Conservation (phyloP, 2,797 vertebrate species). For the Labeo calbasu region DNA sequence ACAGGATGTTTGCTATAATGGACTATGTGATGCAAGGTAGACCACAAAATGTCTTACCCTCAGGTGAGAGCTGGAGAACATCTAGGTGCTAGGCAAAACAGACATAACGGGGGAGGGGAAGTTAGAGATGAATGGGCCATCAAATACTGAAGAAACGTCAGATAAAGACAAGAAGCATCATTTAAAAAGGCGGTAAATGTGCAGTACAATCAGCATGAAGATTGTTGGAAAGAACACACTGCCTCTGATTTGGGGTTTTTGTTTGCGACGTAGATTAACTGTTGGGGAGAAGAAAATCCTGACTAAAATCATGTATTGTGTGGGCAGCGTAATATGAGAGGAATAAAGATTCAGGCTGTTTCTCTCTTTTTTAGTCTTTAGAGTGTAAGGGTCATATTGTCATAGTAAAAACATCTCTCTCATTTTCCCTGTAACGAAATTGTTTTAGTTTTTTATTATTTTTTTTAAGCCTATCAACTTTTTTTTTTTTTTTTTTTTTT, state of each 20-base stretch:
- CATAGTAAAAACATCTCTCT: not conserved
- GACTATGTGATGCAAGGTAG: constrained; percentile 34
- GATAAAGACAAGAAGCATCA: constrained; percentile 76
- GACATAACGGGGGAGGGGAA: constrained; percentile 6
- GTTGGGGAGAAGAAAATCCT: no score
- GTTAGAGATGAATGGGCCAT: constrained; percentile 68
- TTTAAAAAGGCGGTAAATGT: constrained; percentile 59
- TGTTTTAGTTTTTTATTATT: no score
- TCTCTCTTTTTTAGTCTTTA: not conserved
- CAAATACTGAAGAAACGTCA: constrained; percentile 82
- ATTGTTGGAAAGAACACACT: not conserved
- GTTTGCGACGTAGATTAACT: not conserved
- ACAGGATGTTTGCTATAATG: constrained; percentile 23
- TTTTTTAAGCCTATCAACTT: no score
- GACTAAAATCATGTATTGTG: not conserved
- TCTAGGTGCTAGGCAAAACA: constrained; percentile 25
- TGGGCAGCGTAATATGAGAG: not conserved
- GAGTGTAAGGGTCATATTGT: not conserved
- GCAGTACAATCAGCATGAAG: constrained; percentile 5
- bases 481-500: no score
- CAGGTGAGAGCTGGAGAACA: constrained; percentile 29
- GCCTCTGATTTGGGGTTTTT: not conserved
- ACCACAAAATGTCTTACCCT: constrained; percentile 36
- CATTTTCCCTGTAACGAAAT: not conserved
- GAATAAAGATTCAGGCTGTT: not conserved